phyloP scores from a whole-genome alignment of 2,888 invertebrate species.

The Hemistola chrysoprasaria region DNA sequence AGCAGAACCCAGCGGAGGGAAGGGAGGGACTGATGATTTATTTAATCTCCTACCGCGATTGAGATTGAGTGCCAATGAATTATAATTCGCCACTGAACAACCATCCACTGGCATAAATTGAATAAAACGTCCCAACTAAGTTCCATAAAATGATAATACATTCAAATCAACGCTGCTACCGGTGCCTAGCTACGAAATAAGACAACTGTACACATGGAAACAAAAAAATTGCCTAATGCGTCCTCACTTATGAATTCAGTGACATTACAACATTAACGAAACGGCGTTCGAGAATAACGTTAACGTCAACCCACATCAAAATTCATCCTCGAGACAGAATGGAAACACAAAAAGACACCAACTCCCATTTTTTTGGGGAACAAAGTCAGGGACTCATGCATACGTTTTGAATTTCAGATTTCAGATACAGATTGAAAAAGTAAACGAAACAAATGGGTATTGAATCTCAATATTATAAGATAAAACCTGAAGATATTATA shows the following conservation, averaged over 20 bases:
- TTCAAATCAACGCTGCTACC: slow-evolving; percentile 38
- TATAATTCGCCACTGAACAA: slow-evolving; percentile 42
- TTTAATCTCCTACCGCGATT: slow-evolving; percentile 56
- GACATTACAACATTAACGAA: slow-evolving; percentile 51
- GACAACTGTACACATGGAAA: slow-evolving; percentile 32
- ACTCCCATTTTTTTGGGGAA: slow-evolving; percentile 41
- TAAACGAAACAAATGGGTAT: slow-evolving; percentile 12
- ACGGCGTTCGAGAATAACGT: slow-evolving; percentile 41
- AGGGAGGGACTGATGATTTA: slow-evolving; percentile 46
- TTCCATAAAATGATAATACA: slow-evolving; percentile 36
- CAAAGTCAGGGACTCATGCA: slow-evolving; percentile 43
- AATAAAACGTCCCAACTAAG: slow-evolving; percentile 48
- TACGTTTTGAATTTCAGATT: slow-evolving; percentile 51
- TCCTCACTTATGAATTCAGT: slow-evolving; percentile 53
- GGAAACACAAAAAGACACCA: slow-evolving; percentile 47
- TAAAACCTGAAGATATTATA: no score
- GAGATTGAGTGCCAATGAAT: slow-evolving; percentile 59
- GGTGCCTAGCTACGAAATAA: slow-evolving; percentile 4
- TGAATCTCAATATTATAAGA: slow-evolving; percentile 32
- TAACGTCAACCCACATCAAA: slow-evolving; percentile 67
- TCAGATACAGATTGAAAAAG: slow-evolving; percentile 31
- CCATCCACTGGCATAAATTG: slow-evolving; percentile 57
- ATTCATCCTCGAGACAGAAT: slow-evolving; percentile 41
- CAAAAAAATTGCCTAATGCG: slow-evolving; percentile 43
- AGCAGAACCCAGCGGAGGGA: not conserved